phyloP scores from a whole-genome alignment of 2,113 vertebrate genomes.

The Seriola quinqueradiata region DNA sequence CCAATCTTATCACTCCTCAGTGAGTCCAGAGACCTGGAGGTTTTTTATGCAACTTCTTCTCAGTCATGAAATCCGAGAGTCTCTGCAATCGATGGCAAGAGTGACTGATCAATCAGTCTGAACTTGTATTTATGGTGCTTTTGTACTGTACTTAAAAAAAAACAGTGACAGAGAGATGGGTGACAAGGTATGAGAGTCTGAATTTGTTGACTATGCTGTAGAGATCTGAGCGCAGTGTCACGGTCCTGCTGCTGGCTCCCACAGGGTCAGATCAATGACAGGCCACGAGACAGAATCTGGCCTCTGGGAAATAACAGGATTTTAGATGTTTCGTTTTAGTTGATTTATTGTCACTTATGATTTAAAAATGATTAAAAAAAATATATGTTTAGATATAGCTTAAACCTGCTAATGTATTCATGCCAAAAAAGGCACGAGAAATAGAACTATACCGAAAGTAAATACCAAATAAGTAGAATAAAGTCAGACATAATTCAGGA shows the following conservation, averaged over 20 bases:
- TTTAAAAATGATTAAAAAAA: no score
- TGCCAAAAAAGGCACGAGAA: neutral
- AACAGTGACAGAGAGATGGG: slow-evolving; percentile 2
- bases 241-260: slow-evolving; percentile 10
- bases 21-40: slow-evolving; percentile 38
- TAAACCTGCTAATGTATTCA: no score
- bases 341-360: neutral
- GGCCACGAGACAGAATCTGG: neutral
- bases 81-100: slow-evolving; percentile 10
- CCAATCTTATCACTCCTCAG: slow-evolving; percentile 44
- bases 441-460: neutral
- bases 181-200: neutral
- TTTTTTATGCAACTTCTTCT: slow-evolving; percentile 17
- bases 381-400: no score
- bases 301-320: neutral
- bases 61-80: neutral
- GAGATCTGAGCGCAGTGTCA: slow-evolving; percentile 29
- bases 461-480: neutral
- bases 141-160: slow-evolving; percentile 30
- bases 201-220: slow-evolving; percentile 7
- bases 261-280: slow-evolving; percentile 47
- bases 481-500: neutral
- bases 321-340: slow-evolving; percentile 7
- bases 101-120: slow-evolving; percentile 48
- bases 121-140: slow-evolving; percentile 34